Percentiles rank a stretch among this genome's conserved stretches.
Evolutionary conservation across 1,140 invertebrate genomes (phyloP).

Genomic region (Oedothorax gibbosus): DNA sequence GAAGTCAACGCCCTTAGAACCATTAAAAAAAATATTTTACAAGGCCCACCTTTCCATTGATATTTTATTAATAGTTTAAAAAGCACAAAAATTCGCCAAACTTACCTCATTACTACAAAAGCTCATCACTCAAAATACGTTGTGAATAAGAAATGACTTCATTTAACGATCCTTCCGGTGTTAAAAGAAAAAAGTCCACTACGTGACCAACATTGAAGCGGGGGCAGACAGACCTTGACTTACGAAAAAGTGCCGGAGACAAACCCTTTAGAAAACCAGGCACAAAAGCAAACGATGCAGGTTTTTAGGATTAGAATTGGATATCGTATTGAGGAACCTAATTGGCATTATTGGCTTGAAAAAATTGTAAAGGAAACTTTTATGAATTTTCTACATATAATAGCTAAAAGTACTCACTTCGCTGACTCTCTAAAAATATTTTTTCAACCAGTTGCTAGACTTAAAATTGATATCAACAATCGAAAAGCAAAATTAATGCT

Average conservation of each 20-base stretch:
- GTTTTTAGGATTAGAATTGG: neutral
- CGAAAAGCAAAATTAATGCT: too few species aligned
- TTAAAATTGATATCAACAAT: too few species aligned
- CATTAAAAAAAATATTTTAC: neutral
- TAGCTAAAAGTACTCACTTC: too few species aligned
- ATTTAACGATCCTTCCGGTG: slow-evolving; percentile 16
- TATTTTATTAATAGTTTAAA: neutral
- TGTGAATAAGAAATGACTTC: neutral
- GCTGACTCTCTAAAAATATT: too few species aligned
- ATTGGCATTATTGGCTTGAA: too few species aligned
- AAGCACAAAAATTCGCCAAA: neutral
- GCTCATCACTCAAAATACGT: neutral
- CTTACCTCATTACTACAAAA: slow-evolving; percentile 16
- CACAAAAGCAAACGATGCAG: slow-evolving; percentile 17
- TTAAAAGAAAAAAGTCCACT: slow-evolving; percentile 1
- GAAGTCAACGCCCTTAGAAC: neutral
- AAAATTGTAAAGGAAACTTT: too few species aligned
- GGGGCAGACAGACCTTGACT: slow-evolving; percentile 34
- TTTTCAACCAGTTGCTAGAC: too few species aligned
- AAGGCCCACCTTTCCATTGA: neutral
- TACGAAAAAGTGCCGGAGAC: slow-evolving; percentile 7
- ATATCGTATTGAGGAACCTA: too few species aligned
- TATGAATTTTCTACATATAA: too few species aligned
- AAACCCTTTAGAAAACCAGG: neutral
- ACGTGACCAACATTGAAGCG: slow-evolving; percentile 28